These are phyloP conservation scores for Antheraea pernyi DNA, from an alignment of 1,140 invertebrate genomes.

Conservation along the genomic window DNA sequence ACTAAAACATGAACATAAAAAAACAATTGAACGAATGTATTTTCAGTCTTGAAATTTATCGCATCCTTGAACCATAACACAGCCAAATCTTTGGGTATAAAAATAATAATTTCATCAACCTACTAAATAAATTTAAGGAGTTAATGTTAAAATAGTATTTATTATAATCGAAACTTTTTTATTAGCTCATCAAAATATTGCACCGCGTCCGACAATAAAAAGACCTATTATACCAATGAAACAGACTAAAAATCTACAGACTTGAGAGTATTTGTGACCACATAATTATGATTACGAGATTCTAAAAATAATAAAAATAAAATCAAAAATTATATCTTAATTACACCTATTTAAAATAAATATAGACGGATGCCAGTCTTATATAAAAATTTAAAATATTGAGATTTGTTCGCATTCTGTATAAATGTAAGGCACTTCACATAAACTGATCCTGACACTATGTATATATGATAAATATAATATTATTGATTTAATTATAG, in stretches of 20 bases:
- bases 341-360: neutral
- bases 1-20: constrained; percentile 6
- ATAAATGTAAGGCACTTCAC: neutral
- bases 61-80: constrained; percentile 24
- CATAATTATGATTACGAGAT: neutral
- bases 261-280: neutral
- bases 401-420: neutral
- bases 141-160: no score
- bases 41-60: constrained; percentile 44
- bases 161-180: no score
- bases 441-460: neutral
- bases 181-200: no score
- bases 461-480: neutral
- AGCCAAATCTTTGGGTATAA: constrained; percentile 49
- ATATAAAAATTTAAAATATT: neutral
- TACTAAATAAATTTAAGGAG: no score
- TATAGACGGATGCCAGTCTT: constrained; percentile 14
- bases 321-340: neutral
- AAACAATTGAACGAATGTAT: neutral
- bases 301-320: neutral
- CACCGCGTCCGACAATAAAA: no score
- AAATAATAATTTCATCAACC: constrained; percentile 5
- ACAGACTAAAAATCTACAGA: neutral
- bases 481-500: no score
- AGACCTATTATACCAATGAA: no score